Evolutionary conservation across 1,140 invertebrate genomes (phyloP).

Genomic region (Caenorhabditis latens): DNA sequence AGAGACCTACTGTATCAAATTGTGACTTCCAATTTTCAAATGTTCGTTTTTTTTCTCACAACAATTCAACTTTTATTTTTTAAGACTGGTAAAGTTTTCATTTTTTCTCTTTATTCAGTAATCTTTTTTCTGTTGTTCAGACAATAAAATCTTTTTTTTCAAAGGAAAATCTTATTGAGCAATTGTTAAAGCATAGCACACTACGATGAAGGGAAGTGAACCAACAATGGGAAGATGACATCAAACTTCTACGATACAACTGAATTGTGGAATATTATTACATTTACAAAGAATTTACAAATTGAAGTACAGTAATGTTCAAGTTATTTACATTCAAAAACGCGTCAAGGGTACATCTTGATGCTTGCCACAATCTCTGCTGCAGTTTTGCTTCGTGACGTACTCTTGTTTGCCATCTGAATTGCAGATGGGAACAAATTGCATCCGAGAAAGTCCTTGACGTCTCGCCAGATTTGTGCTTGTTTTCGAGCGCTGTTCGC

Average conservation of each 20-base stretch:
- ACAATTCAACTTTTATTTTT: slow-evolving; percentile 55
- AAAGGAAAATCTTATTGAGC: not conserved
- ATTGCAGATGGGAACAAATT: slow-evolving; percentile 64
- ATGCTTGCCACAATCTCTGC: slow-evolving; percentile 62
- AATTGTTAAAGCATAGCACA: not conserved
- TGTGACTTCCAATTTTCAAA: slow-evolving; percentile 1
- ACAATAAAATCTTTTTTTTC: slow-evolving; percentile 28
- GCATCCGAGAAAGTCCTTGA: slow-evolving; percentile 65
- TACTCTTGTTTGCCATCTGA: slow-evolving; percentile 64
- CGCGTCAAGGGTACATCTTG: slow-evolving; percentile 43
- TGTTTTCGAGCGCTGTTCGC: slow-evolving; percentile 66
- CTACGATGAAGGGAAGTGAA: not conserved
- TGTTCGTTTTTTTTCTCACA: slow-evolving; percentile 16
- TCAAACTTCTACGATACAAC: not conserved
- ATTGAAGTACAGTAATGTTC: no score
- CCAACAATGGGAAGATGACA: not conserved
- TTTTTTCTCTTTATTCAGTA: slow-evolving; percentile 32
- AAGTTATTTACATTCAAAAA: no score
- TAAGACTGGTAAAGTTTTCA: slow-evolving; percentile 47
- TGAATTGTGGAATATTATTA: no score
- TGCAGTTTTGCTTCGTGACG: slow-evolving; percentile 26
- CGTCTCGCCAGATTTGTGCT: slow-evolving; percentile 67
- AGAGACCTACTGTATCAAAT: slow-evolving; percentile 53
- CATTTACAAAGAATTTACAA: no score
- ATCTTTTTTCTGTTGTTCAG: slow-evolving; percentile 37